Conservation (phyloP, 2,888 invertebrate genomes). For the Erynnis tages region DNA sequence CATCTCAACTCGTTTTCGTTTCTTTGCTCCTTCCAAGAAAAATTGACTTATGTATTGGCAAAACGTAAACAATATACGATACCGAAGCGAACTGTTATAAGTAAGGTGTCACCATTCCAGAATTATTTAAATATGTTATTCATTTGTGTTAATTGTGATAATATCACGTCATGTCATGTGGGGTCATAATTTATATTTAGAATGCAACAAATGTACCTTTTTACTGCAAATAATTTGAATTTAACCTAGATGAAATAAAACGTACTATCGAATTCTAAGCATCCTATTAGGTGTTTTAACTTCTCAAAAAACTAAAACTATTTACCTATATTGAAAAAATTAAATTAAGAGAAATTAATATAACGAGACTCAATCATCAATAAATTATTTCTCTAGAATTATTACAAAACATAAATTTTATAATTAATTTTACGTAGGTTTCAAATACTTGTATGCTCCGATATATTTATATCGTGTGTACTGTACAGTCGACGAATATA, state of each 20-base stretch:
- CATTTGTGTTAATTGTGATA: conserved; percentile 49
- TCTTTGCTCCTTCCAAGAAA: not conserved
- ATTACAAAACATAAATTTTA: not conserved
- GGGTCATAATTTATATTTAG: conserved; percentile 2
- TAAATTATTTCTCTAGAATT: conserved; percentile 1
- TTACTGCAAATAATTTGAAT: too few relatives aligned
- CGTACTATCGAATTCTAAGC: not conserved
- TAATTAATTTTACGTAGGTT: conserved; percentile 11
- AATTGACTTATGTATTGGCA: not conserved
- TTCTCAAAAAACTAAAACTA: not conserved
- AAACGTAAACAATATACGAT: not conserved
- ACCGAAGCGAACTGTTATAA: too few relatives aligned
- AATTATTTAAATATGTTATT: conserved; percentile 1
- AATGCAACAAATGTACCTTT: too few relatives aligned
- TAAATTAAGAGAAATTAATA: too few relatives aligned
- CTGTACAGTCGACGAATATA: conserved; percentile 11
- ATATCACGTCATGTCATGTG: conserved; percentile 40
- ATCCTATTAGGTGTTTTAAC: conserved; percentile 6
- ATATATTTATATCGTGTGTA: conserved; percentile 8
- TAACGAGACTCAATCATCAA: too few relatives aligned
- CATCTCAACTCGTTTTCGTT: not conserved
- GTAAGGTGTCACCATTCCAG: conserved; percentile 4
- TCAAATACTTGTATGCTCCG: conserved; percentile 9
- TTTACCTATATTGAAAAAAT: conserved; percentile 1
- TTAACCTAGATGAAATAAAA: not conserved